Evolutionary conservation across 2,797 vertebrate genomes (phyloP).

Genomic region (Syngnathus rostellatus): DNA sequence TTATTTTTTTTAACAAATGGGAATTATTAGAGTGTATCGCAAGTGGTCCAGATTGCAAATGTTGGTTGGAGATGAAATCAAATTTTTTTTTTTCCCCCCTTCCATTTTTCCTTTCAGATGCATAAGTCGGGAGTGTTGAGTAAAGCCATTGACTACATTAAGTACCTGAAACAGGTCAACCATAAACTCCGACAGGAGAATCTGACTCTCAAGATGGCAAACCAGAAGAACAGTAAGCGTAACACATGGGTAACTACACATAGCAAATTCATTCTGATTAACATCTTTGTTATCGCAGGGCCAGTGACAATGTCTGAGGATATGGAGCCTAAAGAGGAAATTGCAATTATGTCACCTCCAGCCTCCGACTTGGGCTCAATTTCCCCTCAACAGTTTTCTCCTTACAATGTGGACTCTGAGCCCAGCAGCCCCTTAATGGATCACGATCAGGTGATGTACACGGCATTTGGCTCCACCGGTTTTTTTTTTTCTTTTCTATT

Average conservation of each 20-base stretch:
- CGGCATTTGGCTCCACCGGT: background rate
- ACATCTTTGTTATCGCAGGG: conserved; percentile 61
- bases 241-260: background rate
- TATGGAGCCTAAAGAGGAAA: conserved; percentile 86
- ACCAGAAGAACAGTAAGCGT: conserved; percentile 88
- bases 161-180: conserved; percentile 92
- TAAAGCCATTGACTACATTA: conserved; percentile 98
- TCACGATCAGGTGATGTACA: conserved; percentile 58
- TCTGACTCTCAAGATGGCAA: conserved; percentile 86
- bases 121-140: conserved; percentile 93
- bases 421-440: conserved; percentile 89
- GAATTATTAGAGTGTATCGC: no score
- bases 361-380: conserved; percentile 88
- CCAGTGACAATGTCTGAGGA: conserved; percentile 77
- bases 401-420: conserved; percentile 92
- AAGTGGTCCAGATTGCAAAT: no score
- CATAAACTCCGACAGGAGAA: conserved; percentile 96
- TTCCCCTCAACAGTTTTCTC: conserved; percentile 86
- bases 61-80: no score
- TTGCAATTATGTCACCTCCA: conserved; percentile 91
- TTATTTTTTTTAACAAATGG: background rate
- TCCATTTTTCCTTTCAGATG: conserved; percentile 69
- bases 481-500: background rate
- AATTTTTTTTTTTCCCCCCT: background rate
- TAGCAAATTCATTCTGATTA: background rate